Evolutionary conservation across 2,797 vertebrate genomes (phyloP).

Genomic region (Anisognathus igniventris): DNA sequence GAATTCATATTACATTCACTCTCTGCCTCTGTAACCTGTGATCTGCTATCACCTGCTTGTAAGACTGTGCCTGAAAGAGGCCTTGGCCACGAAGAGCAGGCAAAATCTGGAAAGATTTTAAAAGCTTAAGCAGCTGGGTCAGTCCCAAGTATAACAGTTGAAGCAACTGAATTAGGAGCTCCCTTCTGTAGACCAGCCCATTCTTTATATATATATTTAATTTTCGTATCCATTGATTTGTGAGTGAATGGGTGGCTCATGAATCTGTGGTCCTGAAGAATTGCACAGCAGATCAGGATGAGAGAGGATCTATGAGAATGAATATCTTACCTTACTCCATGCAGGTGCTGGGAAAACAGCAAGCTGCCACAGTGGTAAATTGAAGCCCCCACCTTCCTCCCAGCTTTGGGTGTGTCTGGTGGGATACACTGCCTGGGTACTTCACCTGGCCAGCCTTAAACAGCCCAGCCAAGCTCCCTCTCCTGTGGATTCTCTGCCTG

Average conservation of each 20-base stretch:
- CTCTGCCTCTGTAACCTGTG: background rate
- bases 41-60: background rate
- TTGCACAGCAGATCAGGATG: background rate
- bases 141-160: background rate
- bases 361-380: background rate
- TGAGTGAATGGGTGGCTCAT: background rate
- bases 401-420: background rate
- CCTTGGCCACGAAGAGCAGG: background rate
- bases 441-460: conserved; percentile 8
- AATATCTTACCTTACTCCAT: conserved; percentile 17
- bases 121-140: background rate
- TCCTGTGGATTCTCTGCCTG: conserved; percentile 20
- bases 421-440: background rate
- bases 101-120: background rate
- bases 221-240: background rate
- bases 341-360: background rate
- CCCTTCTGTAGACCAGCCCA: background rate
- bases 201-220: background rate
- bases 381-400: background rate
- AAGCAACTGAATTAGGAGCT: background rate
- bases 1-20: background rate
- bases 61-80: background rate
- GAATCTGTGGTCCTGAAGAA: background rate
- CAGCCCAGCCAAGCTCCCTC: background rate
- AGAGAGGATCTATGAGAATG: background rate